These are phyloP conservation scores for Strix uralensis DNA, from an alignment of 2,113 vertebrate species.

Conservation along the genomic window DNA sequence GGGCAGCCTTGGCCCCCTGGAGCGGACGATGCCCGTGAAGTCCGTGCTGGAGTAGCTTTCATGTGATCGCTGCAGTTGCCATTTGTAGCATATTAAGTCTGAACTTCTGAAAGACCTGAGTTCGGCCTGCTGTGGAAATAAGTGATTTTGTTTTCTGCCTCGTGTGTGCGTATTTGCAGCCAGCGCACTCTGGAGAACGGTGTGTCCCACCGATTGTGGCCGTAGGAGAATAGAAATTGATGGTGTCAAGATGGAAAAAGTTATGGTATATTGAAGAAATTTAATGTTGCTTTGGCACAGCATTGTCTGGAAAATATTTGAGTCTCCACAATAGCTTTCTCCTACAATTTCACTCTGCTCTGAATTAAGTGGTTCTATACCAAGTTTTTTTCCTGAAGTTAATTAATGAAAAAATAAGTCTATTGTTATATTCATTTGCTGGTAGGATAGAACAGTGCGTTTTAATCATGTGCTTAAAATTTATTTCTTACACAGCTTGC, in stretches of 20 bases:
- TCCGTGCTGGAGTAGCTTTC: accelerated
- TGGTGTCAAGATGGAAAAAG: not conserved
- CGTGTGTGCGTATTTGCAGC: accelerated
- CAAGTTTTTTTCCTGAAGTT: not conserved
- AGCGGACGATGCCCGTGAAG: accelerated
- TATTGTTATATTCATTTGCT: not conserved
- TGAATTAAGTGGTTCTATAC: not conserved
- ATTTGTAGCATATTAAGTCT: not conserved
- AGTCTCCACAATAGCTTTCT: not conserved
- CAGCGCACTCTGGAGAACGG: not conserved
- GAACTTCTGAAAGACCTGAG: not conserved
- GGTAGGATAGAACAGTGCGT: not conserved
- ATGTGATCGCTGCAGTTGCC: accelerated
- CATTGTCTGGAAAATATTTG: not conserved
- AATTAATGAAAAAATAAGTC: not conserved
- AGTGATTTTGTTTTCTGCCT: not conserved
- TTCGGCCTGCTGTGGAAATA: not conserved
- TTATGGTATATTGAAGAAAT: not conserved
- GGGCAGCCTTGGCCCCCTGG: not conserved
- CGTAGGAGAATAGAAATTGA: accelerated
- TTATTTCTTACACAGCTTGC: not conserved
- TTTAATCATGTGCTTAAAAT: not conserved
- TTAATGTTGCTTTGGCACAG: not conserved
- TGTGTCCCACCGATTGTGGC: not conserved
- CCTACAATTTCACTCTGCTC: not conserved